A percentile compares a stretch with the other conserved stretches of the same genome.
Evolutionary conservation across 2,888 invertebrate genomes (phyloP).

Genomic region (Gastrophysa polygoni): DNA sequence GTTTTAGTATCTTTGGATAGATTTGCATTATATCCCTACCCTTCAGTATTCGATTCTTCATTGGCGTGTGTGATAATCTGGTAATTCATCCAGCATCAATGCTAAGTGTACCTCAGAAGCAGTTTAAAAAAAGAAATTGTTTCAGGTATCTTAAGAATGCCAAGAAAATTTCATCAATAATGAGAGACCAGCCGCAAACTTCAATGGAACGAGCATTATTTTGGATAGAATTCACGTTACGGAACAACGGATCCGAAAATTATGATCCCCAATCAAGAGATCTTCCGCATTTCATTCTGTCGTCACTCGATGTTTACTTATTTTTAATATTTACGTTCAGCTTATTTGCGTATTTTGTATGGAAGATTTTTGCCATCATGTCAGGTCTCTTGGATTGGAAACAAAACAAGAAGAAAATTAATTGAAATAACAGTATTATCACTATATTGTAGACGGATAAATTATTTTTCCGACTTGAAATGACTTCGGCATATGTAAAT

Average conservation of each 20-base stretch:
- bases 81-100: too few relatives aligned
- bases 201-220: constrained; percentile 33
- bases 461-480: too few relatives aligned
- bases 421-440: too few relatives aligned
- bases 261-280: constrained; percentile 28
- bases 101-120: too few relatives aligned
- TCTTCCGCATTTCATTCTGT: constrained; percentile 18
- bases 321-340: constrained; percentile 13
- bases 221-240: constrained; percentile 38
- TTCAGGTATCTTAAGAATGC: constrained; percentile 33
- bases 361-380: not conserved
- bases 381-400: not conserved
- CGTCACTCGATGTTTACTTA: constrained; percentile 23
- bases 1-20: too few relatives aligned
- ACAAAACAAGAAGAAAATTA: not conserved
- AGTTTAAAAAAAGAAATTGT: too few relatives aligned
- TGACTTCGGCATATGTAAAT: too few relatives aligned
- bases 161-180: constrained; percentile 27
- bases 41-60: too few relatives aligned
- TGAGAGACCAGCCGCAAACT: constrained; percentile 32
- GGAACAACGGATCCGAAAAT: constrained; percentile 33
- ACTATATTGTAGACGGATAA: too few relatives aligned
- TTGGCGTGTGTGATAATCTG: too few relatives aligned
- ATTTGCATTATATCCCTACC: too few relatives aligned
- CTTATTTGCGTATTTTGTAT: not conserved